Conservation (phyloP, 2,888 invertebrate species). For the Tholera decimalis region DNA sequence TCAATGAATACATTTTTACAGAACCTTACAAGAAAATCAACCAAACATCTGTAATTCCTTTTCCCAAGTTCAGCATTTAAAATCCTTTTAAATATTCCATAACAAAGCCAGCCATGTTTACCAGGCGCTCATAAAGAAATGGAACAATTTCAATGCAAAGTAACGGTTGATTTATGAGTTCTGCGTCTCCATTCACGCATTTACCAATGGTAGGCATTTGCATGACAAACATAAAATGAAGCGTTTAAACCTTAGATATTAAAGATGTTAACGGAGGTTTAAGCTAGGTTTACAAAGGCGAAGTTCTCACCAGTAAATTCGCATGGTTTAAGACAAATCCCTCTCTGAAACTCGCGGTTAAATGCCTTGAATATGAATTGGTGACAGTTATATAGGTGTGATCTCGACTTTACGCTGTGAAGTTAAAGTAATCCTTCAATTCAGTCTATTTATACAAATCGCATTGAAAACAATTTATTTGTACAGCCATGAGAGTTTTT, state of each 20-base stretch:
- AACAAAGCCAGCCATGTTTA: slow-evolving; percentile 42
- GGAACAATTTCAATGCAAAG: slow-evolving; percentile 65
- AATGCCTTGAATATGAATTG: slow-evolving; percentile 33
- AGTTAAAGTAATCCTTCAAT: not conserved
- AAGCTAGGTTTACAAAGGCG: slow-evolving; percentile 44
- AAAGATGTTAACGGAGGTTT: slow-evolving; percentile 62
- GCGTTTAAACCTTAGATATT: slow-evolving; percentile 64
- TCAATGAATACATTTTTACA: no score
- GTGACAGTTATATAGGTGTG: slow-evolving; percentile 17
- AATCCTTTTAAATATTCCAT: slow-evolving; percentile 38
- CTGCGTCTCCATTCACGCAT: slow-evolving; percentile 67
- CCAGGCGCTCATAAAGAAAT: slow-evolving; percentile 55
- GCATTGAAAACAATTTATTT: not conserved
- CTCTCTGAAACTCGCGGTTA: slow-evolving; percentile 29
- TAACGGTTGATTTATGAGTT: slow-evolving; percentile 69
- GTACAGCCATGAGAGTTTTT: not conserved
- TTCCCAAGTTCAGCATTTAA: slow-evolving; percentile 33
- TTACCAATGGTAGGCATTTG: slow-evolving; percentile 71
- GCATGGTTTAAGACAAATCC: slow-evolving; percentile 42
- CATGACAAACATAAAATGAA: slow-evolving; percentile 74
- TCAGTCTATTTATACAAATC: not conserved
- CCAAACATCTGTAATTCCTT: not conserved
- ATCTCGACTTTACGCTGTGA: not conserved
- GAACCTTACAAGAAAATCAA: not conserved
- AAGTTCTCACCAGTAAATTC: slow-evolving; percentile 48